These are phyloP conservation scores for Coranthus polyacanthus DNA, from an alignment of 2,797 vertebrate genomes.

Conservation along the genomic window DNA sequence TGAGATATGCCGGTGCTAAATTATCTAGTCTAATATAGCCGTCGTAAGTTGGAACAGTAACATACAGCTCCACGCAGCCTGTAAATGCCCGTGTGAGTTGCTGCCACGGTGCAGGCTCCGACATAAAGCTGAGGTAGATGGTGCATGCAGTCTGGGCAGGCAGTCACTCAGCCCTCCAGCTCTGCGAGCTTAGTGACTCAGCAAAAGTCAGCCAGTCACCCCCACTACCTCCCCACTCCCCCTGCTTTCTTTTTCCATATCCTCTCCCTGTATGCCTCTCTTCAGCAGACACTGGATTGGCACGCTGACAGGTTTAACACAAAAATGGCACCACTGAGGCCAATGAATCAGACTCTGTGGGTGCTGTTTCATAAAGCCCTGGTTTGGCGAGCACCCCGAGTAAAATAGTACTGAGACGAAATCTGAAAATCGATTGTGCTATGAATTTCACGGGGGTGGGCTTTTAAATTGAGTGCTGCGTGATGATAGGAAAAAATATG, in stretches of 20 bases:
- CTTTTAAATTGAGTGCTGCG: slow-evolving; percentile 28
- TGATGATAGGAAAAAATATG: slow-evolving; percentile 13
- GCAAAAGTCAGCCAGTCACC: slow-evolving; percentile 42
- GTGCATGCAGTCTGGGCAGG: slow-evolving; percentile 44
- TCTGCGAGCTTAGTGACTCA: slow-evolving; percentile 66
- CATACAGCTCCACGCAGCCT: neutral
- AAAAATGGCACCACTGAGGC: slow-evolving; percentile 41
- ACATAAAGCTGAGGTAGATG: slow-evolving; percentile 20
- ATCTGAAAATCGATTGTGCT: slow-evolving; percentile 29
- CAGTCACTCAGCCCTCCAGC: slow-evolving; percentile 52
- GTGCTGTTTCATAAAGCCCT: slow-evolving; percentile 22
- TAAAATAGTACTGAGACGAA: slow-evolving; percentile 11
- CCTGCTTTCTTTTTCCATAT: slow-evolving; percentile 3
- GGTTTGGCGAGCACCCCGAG: slow-evolving; percentile 11
- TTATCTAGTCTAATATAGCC: slow-evolving; percentile 1
- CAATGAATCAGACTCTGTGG: slow-evolving; percentile 44
- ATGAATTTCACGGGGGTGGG: slow-evolving; percentile 22
- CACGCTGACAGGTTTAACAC: slow-evolving; percentile 48
- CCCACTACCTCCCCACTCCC: neutral
- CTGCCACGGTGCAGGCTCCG: slow-evolving; percentile 6
- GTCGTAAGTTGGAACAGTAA: neutral
- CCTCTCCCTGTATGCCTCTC: slow-evolving; percentile 36
- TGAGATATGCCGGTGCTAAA: slow-evolving; percentile 9
- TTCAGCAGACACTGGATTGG: slow-evolving; percentile 41
- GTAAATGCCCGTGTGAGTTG: slow-evolving; percentile 26